Evolutionary conservation across 2,113 vertebrate genomes (phyloP), one percentile per base, ranked within the genome.

Genomic region (Morone chrysops): DNA sequence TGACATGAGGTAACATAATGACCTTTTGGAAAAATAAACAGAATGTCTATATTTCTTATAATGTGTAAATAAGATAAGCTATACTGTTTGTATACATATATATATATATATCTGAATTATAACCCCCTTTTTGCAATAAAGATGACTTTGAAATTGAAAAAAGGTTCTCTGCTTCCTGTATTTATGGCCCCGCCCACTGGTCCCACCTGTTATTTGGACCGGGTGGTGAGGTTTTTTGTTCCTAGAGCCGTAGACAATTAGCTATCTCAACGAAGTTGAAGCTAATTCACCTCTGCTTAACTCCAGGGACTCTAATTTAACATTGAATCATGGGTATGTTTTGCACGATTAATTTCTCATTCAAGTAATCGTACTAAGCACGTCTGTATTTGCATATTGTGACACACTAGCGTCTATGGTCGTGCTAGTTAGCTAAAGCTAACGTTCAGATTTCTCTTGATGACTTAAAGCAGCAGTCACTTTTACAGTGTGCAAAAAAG

Each of bases 281-380:
- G 16, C 7, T 8, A 10, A 57, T 65, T 82, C 9, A 51, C n/a
- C 0, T 22, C 25, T 4, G 10, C 57, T 84, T 80, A 22, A 11
- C 31, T 16, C n/a, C 2, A n/a, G 6, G 43, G 25, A 71, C 48
- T 53, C 1, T 10, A 2, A 67, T 25, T 75, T 50, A 50, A 40
- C 20, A 25, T 17, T 11, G 10, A 68, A 67, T 25, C 3, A 94
- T 94, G 93, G 92, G 93, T 94, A 94, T 68, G 91, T 93, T 62
- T 68, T 72, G 13, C 12, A 51, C 0, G 10, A 47, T 38, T 11
- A 6, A 56, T 43, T 25, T 69, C 2, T 41, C 10, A 43, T 54
- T 47, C 3, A 6, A 6, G 5, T 17, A 1, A 50, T 20, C 4
- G 59, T 8, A 20, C 5, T 25, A 40, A 22, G 8, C 22, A 1